A percentile compares a stretch with the other conserved stretches of the same genome.
phyloP scores from a whole-genome alignment of 1,140 invertebrate species.

The Meloidogyne hapla region DNA sequence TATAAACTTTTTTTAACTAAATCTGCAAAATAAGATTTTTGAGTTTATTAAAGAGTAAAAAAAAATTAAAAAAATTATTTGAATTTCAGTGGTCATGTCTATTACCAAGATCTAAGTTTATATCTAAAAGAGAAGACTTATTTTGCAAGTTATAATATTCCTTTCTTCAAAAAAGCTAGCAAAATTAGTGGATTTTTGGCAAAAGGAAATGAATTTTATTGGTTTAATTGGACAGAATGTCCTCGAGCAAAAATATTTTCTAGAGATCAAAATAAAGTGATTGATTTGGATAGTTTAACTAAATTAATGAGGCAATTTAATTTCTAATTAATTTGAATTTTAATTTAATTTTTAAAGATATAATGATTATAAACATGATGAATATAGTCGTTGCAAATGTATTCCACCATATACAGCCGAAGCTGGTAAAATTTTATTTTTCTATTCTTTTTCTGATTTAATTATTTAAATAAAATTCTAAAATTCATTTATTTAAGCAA shows the following conservation, averaged over 20 bases:
- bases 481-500: slow-evolving; percentile 60
- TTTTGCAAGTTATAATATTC: slow-evolving; percentile 78
- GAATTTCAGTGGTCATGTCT: slow-evolving; percentile 9
- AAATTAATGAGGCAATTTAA: slow-evolving; percentile 69
- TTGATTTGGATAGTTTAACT: slow-evolving; percentile 69
- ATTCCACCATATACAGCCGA: slow-evolving; percentile 73
- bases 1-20: too few relatives aligned
- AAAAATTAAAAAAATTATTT: slow-evolving; percentile 20
- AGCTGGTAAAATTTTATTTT: slow-evolving; percentile 69
- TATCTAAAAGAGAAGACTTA: slow-evolving; percentile 72
- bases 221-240: slow-evolving; percentile 72
- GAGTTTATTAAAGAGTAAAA: too few relatives aligned
- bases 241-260: slow-evolving; percentile 73
- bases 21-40: too few relatives aligned
- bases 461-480: background rate
- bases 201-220: slow-evolving; percentile 66
- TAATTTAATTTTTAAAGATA: slow-evolving; percentile 66
- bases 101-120: slow-evolving; percentile 72
- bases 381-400: slow-evolving; percentile 73
- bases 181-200: slow-evolving; percentile 68
- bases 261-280: slow-evolving; percentile 69
- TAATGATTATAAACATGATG: slow-evolving; percentile 75
- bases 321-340: background rate
- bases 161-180: slow-evolving; percentile 74
- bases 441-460: too few relatives aligned